Percentiles rank a stretch among this genome's conserved stretches.
Evolutionary conservation across 2,113 vertebrate species (phyloP).

Genomic region (Varanus salvator): DNA sequence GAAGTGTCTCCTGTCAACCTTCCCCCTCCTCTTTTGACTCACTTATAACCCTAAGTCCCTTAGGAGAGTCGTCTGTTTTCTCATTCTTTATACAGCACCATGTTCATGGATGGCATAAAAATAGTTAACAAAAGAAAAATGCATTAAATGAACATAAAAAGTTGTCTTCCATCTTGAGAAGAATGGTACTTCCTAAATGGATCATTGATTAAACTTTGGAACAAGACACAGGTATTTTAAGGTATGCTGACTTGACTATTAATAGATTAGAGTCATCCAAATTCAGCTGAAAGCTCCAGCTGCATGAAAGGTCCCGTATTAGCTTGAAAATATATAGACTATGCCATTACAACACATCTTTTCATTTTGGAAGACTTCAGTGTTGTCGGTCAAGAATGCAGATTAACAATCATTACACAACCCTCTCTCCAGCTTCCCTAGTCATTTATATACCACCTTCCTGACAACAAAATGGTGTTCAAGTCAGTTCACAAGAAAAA

Average conservation of each 20-base stretch:
- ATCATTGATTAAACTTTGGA: background rate
- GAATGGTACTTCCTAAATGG: fast-evolving
- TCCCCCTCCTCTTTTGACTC: background rate
- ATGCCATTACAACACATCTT: background rate
- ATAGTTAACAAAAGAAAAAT: background rate
- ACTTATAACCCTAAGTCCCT: background rate
- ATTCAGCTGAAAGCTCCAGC: background rate
- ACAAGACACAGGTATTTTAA: background rate
- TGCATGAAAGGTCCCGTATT: background rate
- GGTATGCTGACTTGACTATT: background rate
- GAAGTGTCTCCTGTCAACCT: background rate
- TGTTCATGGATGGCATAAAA: background rate
- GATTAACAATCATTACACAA: background rate
- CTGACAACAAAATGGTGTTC: too few species aligned
- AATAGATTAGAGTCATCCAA: background rate
- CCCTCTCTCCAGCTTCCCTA: background rate
- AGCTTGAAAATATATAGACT: background rate
- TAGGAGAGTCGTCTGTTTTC: background rate
- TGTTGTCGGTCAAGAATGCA: background rate
- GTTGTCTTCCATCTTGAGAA: background rate
- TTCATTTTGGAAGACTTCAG: background rate
- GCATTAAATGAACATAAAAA: background rate
- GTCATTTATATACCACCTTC: too few species aligned
- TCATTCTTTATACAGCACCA: background rate
- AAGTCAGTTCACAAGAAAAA: too few species aligned